Conservation (phyloP, 2,113 vertebrate species). For the Progne subis region DNA sequence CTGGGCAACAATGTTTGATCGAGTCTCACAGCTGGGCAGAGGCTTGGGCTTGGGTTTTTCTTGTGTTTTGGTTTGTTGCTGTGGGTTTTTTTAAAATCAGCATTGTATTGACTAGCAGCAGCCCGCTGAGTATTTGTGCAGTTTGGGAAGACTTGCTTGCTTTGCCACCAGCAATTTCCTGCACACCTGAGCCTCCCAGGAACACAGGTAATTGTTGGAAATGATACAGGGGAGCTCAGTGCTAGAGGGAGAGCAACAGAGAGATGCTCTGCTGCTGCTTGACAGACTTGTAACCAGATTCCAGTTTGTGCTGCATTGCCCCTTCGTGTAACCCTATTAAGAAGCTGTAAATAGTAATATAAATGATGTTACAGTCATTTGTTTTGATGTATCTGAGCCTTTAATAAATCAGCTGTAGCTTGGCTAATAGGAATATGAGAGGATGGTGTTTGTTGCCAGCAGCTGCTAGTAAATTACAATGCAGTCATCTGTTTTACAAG, state of each 20-base stretch:
- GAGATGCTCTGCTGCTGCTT: conserved; percentile 15
- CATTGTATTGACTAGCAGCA: neutral
- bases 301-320: conserved; percentile 64
- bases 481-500: conserved; percentile 81
- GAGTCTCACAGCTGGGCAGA: neutral
- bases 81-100: neutral
- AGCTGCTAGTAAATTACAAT: conserved; percentile 82
- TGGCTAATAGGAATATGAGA: conserved; percentile 81
- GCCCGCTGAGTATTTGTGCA: neutral
- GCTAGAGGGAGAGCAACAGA: neutral
- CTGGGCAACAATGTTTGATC: neutral
- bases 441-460: conserved; percentile 69
- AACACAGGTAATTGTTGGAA: neutral
- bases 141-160: neutral
- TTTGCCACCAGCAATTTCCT: neutral
- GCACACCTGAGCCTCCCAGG: neutral
- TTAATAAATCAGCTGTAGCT: conserved; percentile 81
- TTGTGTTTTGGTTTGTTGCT: neutral
- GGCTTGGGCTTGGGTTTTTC: neutral
- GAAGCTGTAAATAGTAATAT: conserved; percentile 79
- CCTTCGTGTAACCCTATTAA: conserved; percentile 77
- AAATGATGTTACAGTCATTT: conserved; percentile 83
- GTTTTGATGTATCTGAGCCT: conserved; percentile 80
- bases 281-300: conserved; percentile 54
- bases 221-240: neutral